phyloP scores from a whole-genome alignment of 2,797 vertebrate species.

The Enteromius thamalakanensis region DNA sequence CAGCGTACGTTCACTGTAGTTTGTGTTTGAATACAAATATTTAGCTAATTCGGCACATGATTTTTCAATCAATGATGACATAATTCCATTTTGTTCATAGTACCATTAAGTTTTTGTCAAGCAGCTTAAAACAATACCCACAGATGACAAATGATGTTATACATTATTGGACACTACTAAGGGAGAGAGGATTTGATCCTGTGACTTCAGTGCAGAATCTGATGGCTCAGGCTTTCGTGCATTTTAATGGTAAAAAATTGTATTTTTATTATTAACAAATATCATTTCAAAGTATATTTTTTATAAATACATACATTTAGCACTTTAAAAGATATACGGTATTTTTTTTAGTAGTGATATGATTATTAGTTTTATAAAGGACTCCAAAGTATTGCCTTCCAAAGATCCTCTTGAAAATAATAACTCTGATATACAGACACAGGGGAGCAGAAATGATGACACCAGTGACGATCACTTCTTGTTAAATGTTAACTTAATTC shows the following conservation, averaged over 20 bases:
- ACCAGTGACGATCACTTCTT: background rate
- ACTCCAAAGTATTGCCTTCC: background rate
- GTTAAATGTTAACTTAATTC: background rate
- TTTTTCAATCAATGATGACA: background rate
- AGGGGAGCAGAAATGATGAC: background rate
- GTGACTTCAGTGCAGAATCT: conserved; percentile 21
- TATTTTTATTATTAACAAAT: background rate
- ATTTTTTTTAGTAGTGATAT: background rate
- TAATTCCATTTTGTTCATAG: conserved; percentile 44
- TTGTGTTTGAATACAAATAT: background rate
- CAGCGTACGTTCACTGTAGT: conserved; percentile 45
- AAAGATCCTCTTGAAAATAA: background rate
- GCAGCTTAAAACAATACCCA: conserved; percentile 53
- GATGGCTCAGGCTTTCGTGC: conserved; percentile 4
- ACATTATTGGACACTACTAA: conserved; percentile 61
- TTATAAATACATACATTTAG: too few relatives aligned
- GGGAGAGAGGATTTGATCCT: conserved; percentile 49
- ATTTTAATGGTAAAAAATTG: background rate
- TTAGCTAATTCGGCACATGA: background rate
- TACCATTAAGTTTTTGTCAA: conserved; percentile 56
- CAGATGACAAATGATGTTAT: conserved; percentile 62
- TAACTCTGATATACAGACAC: background rate
- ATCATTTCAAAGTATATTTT: background rate
- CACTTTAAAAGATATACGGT: too few relatives aligned
- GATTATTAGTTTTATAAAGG: background rate